These are phyloP conservation scores for Pristionchus fissidentatus DNA, from an alignment of 2,888 invertebrate species.

Conservation along the genomic window DNA sequence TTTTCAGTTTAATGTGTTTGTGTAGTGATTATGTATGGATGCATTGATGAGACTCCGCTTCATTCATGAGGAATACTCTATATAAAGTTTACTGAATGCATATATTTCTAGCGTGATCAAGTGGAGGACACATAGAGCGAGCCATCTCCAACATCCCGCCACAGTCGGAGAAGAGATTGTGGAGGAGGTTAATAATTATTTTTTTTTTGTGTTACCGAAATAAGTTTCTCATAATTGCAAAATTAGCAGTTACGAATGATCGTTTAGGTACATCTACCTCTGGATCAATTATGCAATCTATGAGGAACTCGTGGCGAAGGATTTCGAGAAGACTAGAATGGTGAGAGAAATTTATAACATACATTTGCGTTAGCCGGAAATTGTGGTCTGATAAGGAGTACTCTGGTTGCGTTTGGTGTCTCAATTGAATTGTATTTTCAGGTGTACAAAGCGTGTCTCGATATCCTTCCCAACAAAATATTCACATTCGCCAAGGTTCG, in stretches of 20 bases:
- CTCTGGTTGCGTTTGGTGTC: too few relatives aligned
- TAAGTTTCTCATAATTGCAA: too few relatives aligned
- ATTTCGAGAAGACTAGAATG: conserved; percentile 86
- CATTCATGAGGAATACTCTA: too few relatives aligned
- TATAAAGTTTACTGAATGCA: too few relatives aligned
- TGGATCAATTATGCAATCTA: conserved; percentile 95
- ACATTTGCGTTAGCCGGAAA: too few relatives aligned
- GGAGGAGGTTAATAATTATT: conserved; percentile 85
- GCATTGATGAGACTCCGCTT: too few relatives aligned
- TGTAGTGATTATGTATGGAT: too few relatives aligned
- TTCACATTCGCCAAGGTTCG: conserved; percentile 94
- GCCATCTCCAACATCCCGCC: conserved; percentile 98
- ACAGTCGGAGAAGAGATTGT: conserved; percentile 89
- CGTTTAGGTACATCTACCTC: conserved; percentile 87
- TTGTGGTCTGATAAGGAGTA: too few relatives aligned
- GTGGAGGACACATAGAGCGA: conserved; percentile 97
- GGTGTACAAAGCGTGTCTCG: conserved; percentile 92
- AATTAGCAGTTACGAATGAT: neutral
- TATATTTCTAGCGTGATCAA: conserved; percentile 37
- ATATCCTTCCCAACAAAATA: conserved; percentile 93
- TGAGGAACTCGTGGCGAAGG: conserved; percentile 93
- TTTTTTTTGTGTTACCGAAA: too few relatives aligned
- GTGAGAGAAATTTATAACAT: conserved; percentile 43
- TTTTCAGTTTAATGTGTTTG: too few relatives aligned
- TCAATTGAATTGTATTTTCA: conserved; percentile 22